Conservation (phyloP, 2,888 invertebrate species). For the Apodemia duryi region DNA sequence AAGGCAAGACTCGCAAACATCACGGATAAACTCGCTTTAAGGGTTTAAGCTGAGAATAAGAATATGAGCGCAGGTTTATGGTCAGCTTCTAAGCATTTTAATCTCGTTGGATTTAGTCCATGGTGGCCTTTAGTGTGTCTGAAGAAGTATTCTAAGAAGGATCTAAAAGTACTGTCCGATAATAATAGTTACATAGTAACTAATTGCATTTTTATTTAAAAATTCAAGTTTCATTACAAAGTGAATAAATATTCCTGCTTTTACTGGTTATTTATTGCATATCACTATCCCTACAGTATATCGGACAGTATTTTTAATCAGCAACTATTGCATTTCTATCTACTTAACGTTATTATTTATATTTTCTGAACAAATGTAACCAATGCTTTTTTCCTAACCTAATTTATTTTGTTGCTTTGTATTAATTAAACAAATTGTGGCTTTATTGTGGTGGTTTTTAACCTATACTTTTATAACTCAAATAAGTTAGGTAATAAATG, state of each 20-base stretch:
- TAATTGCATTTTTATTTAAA: too few species aligned
- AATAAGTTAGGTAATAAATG: too few species aligned
- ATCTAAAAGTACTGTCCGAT: conserved; percentile 1
- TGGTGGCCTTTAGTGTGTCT: background rate
- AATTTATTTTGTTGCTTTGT: background rate
- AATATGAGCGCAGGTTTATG: background rate
- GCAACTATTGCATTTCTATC: conserved; percentile 8
- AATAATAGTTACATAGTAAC: background rate
- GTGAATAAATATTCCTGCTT: too few species aligned
- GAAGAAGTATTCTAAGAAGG: background rate
- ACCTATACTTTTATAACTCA: background rate
- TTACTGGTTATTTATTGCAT: too few species aligned
- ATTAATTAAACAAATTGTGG: background rate
- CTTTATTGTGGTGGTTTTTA: background rate
- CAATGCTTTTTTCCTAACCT: background rate
- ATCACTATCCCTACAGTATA: background rate
- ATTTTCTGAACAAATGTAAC: background rate
- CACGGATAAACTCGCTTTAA: conserved; percentile 82
- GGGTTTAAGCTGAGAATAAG: conserved; percentile 39
- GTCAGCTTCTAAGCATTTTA: conserved; percentile 1
- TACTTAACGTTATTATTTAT: background rate
- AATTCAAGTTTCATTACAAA: too few species aligned
- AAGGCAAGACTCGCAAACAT: conserved; percentile 86
- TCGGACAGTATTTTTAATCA: conserved; percentile 2
- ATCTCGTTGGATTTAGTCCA: background rate